A percentile compares a stretch with the other conserved stretches of the same genome.
Conservation (phyloP, 2,797 vertebrate genomes). For the Enteromius radiatus region DNA sequence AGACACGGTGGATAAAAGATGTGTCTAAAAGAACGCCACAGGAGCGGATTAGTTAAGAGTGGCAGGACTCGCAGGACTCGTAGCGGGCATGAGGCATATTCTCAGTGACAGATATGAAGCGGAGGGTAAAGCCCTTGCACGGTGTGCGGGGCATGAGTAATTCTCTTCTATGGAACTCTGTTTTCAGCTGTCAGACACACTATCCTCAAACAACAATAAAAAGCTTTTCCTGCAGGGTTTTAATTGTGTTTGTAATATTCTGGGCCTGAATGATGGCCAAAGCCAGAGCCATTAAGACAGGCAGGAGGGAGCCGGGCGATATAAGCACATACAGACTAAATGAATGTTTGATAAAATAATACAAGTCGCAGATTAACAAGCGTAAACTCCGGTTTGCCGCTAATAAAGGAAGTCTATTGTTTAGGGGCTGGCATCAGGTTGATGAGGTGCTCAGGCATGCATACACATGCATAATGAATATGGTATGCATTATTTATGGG, state of each 20-base stretch:
- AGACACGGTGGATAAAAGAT: constrained; percentile 54
- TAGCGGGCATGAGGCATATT: constrained; percentile 64
- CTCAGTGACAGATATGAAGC: constrained; percentile 67
- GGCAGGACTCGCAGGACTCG: constrained; percentile 71
- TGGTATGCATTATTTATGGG: constrained; percentile 99
- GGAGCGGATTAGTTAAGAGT: constrained; percentile 76
- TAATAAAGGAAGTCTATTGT: constrained; percentile 97
- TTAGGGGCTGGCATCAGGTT: constrained; percentile 95
- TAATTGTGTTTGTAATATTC: constrained; percentile 98
- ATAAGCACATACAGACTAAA: constrained; percentile 87
- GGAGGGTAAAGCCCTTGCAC: constrained; percentile 63
- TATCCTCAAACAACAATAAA: constrained; percentile 87
- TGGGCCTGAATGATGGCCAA: constrained; percentile 89
- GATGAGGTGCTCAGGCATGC: constrained; percentile 98
- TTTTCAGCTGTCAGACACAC: constrained; percentile 84
- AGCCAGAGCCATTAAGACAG: constrained; percentile 91
- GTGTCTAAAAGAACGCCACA: constrained; percentile 67
- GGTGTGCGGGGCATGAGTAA: constrained; percentile 71
- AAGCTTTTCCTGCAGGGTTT: constrained; percentile 88
- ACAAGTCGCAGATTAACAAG: constrained; percentile 99
- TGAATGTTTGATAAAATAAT: constrained; percentile 99
- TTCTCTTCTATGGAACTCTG: constrained; percentile 84
- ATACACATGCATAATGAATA: constrained; percentile 99
- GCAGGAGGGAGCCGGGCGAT: constrained; percentile 84
- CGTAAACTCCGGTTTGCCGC: constrained; percentile 91